These are phyloP conservation scores for Eueides isabella DNA, from an alignment of 1,140 invertebrate species.

Conservation along the genomic window DNA sequence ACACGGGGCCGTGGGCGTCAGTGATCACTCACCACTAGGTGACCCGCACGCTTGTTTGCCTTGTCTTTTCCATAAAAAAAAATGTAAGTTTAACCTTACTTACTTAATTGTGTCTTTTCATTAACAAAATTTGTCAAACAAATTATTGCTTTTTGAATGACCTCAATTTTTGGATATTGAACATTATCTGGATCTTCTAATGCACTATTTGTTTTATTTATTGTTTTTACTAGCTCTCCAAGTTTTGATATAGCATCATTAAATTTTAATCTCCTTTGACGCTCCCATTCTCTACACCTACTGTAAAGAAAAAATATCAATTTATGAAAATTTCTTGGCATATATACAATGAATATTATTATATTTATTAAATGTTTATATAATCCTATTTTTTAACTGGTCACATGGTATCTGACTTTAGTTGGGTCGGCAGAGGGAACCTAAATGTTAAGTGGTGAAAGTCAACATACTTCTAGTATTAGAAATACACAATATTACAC, in stretches of 20 bases:
- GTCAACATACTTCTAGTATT: too few relatives aligned
- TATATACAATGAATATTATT: neutral
- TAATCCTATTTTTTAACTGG: too few relatives aligned
- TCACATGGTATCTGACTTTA: too few relatives aligned
- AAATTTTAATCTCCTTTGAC: slow-evolving; percentile 69
- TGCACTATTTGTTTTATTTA: slow-evolving; percentile 57
- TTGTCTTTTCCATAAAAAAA: too few relatives aligned
- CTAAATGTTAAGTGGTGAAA: too few relatives aligned
- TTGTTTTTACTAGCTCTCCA: slow-evolving; percentile 64
- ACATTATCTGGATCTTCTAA: slow-evolving; percentile 56
- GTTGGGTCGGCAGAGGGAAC: too few relatives aligned
- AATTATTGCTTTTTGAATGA: slow-evolving; percentile 70
- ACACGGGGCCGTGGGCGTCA: too few relatives aligned
- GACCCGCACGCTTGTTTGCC: too few relatives aligned
- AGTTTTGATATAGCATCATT: slow-evolving; percentile 73
- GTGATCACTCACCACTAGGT: too few relatives aligned
- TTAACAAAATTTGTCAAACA: slow-evolving; percentile 63
- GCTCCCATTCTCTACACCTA: slow-evolving; percentile 72
- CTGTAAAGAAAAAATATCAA: slow-evolving; percentile 45
- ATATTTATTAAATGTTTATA: neutral
- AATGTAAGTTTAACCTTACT: too few relatives aligned
- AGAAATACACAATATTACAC: too few relatives aligned
- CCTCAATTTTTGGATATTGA: slow-evolving; percentile 74
- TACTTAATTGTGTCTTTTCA: slow-evolving; percentile 71
- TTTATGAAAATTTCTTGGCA: neutral